phyloP scores from a whole-genome alignment of 23 tunicate species.

The Styela plicata region DNA sequence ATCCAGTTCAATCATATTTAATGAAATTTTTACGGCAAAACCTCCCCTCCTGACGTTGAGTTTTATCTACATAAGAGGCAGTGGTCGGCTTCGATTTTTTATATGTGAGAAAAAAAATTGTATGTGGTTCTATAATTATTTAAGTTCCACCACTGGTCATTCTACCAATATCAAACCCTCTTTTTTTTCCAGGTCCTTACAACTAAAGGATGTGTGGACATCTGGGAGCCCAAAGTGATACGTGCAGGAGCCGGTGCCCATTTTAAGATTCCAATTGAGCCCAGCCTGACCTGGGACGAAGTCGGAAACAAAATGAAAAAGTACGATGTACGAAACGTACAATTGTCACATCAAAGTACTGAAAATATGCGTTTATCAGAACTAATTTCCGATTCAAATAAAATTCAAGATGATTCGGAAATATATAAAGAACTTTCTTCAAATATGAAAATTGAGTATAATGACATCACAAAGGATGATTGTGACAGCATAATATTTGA shows the following conservation, averaged over 20 bases:
- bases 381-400: background rate
- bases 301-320: background rate
- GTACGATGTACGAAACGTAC: constrained; percentile 6
- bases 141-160: too few relatives aligned
- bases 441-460: background rate
- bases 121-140: too few relatives aligned
- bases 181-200: constrained; percentile 50
- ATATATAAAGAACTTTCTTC: constrained; percentile 2
- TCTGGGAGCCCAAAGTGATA: constrained; percentile 59
- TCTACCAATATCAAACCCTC: too few relatives aligned
- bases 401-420: background rate
- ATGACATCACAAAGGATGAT: background rate
- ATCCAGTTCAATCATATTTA: too few relatives aligned
- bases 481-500: background rate
- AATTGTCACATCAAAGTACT: constrained; percentile 1
- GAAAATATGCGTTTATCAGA: background rate
- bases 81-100: too few relatives aligned
- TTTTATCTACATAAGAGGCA: too few relatives aligned
- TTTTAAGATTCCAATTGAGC: constrained; percentile 53
- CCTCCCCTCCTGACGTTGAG: too few relatives aligned
- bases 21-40: too few relatives aligned
- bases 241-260: constrained; percentile 64
- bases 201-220: constrained; percentile 47
- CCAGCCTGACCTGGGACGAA: constrained; percentile 50
- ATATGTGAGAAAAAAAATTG: too few relatives aligned